A percentile compares a stretch with the other conserved stretches of the same genome.
Conservation (phyloP, 2,797 vertebrate species). For the Agapornis canus region DNA sequence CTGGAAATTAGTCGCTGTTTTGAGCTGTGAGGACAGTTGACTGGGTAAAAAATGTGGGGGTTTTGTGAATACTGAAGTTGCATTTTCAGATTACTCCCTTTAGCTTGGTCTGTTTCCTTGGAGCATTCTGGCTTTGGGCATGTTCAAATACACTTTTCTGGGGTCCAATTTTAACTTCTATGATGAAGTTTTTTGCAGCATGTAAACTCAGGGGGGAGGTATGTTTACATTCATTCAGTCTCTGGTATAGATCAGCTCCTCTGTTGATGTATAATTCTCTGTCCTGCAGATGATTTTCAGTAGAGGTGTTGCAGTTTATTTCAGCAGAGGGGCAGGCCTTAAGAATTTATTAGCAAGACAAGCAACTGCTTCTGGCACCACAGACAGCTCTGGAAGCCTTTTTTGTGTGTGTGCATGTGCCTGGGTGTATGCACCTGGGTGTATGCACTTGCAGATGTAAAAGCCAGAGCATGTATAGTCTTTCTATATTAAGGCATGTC, state of each 20-base stretch:
- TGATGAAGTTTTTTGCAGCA: neutral
- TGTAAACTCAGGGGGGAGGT: neutral
- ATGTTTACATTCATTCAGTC: neutral
- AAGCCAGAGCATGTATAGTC: neutral
- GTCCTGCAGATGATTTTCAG: neutral
- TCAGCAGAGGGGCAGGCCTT: neutral
- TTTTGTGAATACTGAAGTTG: neutral
- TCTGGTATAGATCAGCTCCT: neutral
- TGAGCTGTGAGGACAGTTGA: neutral
- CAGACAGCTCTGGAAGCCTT: conserved; percentile 8
- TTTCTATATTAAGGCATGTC: neutral
- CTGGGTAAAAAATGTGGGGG: neutral
- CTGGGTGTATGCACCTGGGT: neutral
- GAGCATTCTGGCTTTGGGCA: neutral
- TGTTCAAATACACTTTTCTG: neutral
- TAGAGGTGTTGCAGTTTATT: neutral
- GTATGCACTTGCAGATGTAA: neutral
- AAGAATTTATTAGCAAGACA: conserved; percentile 5
- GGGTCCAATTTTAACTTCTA: neutral
- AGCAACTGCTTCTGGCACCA: neutral
- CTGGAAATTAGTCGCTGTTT: neutral
- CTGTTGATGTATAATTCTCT: neutral
- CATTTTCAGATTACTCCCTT: rapidly evolving
- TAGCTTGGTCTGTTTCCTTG: neutral
- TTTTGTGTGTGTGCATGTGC: neutral